Evolutionary conservation across 2,888 invertebrate species (phyloP).

Genomic region (Camponotus fellah): DNA sequence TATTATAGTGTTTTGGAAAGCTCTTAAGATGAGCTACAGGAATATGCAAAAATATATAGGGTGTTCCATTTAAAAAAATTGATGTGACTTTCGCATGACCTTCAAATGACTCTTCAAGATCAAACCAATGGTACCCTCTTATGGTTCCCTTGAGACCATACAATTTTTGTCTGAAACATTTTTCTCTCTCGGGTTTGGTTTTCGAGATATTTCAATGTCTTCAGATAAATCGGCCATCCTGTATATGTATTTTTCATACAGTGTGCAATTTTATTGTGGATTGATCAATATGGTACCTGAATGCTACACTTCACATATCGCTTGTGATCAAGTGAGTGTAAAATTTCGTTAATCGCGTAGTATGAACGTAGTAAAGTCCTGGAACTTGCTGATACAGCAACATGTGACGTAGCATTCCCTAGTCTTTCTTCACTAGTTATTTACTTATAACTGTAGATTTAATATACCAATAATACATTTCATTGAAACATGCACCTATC

Average conservation of each 20-base stretch:
- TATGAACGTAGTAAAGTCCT: background rate
- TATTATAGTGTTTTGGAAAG: too few species aligned
- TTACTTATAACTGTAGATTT: slow-evolving; percentile 9
- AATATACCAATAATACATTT: slow-evolving; percentile 14
- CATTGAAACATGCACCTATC: background rate
- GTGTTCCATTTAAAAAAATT: too few species aligned
- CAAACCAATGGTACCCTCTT: too few species aligned
- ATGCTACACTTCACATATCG: slow-evolving; percentile 42
- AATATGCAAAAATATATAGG: too few species aligned
- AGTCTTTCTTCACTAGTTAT: slow-evolving; percentile 35
- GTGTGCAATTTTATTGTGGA: slow-evolving; percentile 65
- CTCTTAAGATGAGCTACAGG: too few species aligned
- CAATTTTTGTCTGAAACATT: too few species aligned
- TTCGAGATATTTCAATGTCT: too few species aligned
- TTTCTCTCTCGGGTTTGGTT: too few species aligned
- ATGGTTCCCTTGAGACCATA: too few species aligned
- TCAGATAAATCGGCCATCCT: too few species aligned
- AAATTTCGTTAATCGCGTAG: slow-evolving; percentile 27
- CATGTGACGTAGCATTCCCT: slow-evolving; percentile 33
- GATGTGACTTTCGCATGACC: too few species aligned
- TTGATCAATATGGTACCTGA: slow-evolving; percentile 62
- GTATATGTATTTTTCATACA: slow-evolving; percentile 82
- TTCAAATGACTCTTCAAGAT: too few species aligned
- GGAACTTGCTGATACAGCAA: slow-evolving; percentile 36
- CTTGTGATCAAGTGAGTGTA: slow-evolving; percentile 34